phyloP scores from a whole-genome alignment of 2,113 vertebrate species.

The Glaucidium brasilianum region DNA sequence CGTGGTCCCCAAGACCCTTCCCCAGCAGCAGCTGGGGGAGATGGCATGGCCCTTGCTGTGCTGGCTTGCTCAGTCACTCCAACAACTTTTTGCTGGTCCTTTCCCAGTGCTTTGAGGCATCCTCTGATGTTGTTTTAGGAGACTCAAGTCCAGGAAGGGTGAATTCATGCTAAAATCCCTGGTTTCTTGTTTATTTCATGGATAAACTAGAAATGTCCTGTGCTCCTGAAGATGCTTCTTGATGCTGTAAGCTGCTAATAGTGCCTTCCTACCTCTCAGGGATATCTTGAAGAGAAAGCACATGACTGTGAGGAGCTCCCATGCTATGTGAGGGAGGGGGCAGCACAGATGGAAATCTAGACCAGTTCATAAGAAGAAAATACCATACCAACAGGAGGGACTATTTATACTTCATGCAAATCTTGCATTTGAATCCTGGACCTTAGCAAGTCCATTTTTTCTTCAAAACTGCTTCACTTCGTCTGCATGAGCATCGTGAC shows the following conservation, averaged over 20 bases:
- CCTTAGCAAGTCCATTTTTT: neutral
- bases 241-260: neutral
- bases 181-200: neutral
- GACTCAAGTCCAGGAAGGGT: neutral
- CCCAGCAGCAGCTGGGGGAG: rapidly evolving
- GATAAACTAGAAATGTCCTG: neutral
- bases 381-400: rapidly evolving
- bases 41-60: rapidly evolving
- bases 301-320: neutral
- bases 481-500: neutral
- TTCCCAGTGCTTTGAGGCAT: neutral
- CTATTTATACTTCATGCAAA: neutral
- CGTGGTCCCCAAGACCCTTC: neutral
- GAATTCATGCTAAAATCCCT: neutral
- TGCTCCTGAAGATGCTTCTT: neutral
- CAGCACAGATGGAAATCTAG: neutral
- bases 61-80: neutral
- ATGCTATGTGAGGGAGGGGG: neutral
- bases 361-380: neutral
- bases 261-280: neutral
- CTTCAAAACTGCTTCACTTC: neutral
- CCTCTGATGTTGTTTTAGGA: neutral
- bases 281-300: neutral
- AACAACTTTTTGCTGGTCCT: neutral
- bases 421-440: neutral